These are phyloP conservation scores for Temnothorax nylanderi DNA, from an alignment of 1,140 invertebrate genomes.

Conservation along the genomic window DNA sequence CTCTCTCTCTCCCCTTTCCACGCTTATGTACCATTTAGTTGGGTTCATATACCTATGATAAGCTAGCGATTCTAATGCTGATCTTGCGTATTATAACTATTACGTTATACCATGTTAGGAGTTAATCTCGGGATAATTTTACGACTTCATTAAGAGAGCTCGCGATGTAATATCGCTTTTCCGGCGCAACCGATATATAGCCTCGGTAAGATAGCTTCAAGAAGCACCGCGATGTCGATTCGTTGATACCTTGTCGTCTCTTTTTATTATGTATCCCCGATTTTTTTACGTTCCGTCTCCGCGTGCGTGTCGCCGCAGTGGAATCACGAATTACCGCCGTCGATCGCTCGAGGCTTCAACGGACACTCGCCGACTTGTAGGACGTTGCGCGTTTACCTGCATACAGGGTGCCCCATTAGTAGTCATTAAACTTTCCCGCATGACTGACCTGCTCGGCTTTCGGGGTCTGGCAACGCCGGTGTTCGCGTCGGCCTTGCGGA, in stretches of 20 bases:
- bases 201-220: neutral
- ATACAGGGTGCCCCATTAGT: constrained; percentile 70
- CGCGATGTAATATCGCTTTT: neutral
- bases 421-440: constrained; percentile 61
- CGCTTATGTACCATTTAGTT: neutral
- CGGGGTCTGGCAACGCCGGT: constrained; percentile 21
- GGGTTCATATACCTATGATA: neutral
- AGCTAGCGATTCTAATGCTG: neutral
- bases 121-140: constrained; percentile 63
- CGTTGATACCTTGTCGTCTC: constrained; percentile 17
- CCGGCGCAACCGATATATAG: neutral
- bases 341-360: constrained; percentile 51
- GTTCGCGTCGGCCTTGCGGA: constrained; percentile 30
- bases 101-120: constrained; percentile 6
- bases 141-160: constrained; percentile 60
- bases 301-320: constrained; percentile 65
- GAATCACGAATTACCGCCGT: constrained; percentile 65
- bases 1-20: neutral
- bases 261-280: neutral
- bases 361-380: constrained; percentile 62
- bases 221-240: constrained; percentile 29
- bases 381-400: constrained; percentile 65
- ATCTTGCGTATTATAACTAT: constrained; percentile 1
- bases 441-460: constrained; percentile 41
- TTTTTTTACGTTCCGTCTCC: constrained; percentile 14